Conservation (phyloP, 2,888 invertebrate genomes). For the Serrognathus titanus region DNA sequence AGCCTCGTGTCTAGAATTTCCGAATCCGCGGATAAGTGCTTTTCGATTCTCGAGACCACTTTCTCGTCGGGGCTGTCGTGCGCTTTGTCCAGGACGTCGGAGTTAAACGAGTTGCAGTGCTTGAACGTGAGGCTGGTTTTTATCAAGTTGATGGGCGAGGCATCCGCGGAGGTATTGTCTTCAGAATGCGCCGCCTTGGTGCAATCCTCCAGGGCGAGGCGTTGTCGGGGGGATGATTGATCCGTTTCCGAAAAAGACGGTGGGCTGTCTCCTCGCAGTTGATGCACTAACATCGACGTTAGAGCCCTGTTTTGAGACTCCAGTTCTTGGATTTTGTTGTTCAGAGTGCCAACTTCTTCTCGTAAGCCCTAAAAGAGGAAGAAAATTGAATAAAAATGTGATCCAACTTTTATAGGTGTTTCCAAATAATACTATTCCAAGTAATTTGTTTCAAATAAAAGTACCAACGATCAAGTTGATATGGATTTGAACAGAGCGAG, state of each 20-base stretch:
- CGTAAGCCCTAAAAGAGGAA: constrained; percentile 61
- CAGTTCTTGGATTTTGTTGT: constrained; percentile 71
- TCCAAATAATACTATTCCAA: too few species aligned
- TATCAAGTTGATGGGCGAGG: constrained; percentile 34
- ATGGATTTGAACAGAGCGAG: too few species aligned
- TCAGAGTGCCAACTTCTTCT: constrained; percentile 72
- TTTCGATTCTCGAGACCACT: constrained; percentile 36
- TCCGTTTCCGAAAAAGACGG: constrained; percentile 14
- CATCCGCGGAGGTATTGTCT: constrained; percentile 32
- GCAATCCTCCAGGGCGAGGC: constrained; percentile 20
- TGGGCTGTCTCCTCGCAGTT: constrained; percentile 50
- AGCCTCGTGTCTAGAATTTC: constrained; percentile 53
- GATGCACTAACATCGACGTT: constrained; percentile 66
- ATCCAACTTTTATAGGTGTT: too few species aligned
- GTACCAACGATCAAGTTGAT: too few species aligned
- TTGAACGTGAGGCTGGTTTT: constrained; percentile 40
- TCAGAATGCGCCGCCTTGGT: constrained; percentile 13
- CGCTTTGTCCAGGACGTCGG: constrained; percentile 39
- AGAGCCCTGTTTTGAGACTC: constrained; percentile 75
- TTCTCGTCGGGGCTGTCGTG: constrained; percentile 25
- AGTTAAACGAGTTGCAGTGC: constrained; percentile 49
- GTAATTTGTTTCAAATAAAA: too few species aligned
- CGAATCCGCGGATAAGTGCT: constrained; percentile 42
- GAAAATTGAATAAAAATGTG: not conserved
- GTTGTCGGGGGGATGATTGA: constrained; percentile 14